phyloP scores from a whole-genome alignment of 53 echinoderm and acorn worm genomes.

The Paracentrotus lividus region DNA sequence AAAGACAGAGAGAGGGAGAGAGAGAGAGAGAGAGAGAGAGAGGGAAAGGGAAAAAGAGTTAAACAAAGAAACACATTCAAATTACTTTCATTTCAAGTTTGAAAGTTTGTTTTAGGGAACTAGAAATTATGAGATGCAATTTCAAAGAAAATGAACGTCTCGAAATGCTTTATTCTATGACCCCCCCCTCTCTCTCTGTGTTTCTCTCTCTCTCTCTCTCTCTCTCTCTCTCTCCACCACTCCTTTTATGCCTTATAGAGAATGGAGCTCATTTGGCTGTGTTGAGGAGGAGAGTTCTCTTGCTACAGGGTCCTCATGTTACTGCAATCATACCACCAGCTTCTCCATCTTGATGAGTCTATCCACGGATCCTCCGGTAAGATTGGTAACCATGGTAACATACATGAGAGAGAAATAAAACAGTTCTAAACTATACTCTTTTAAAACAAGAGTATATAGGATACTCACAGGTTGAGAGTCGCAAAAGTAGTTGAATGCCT shows the following conservation, averaged over 20 bases:
- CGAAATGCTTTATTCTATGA: background rate
- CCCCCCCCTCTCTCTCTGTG: background rate
- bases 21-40: background rate
- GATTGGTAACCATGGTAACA: background rate
- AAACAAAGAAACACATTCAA: too few relatives aligned
- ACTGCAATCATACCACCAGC: background rate
- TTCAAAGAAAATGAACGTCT: too few relatives aligned
- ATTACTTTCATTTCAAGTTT: too few relatives aligned
- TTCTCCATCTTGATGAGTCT: slow-evolving; percentile 22
- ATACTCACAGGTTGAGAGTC: too few relatives aligned
- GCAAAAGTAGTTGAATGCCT: too few relatives aligned
- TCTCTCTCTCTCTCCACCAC: background rate
- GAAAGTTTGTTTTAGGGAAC: too few relatives aligned
- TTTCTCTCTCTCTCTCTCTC: background rate
- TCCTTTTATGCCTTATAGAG: background rate
- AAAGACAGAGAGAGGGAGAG: background rate
- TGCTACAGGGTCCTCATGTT: background rate
- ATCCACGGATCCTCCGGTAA: slow-evolving; percentile 2
- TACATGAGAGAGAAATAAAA: too few relatives aligned
- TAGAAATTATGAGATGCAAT: too few relatives aligned
- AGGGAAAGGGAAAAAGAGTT: too few relatives aligned
- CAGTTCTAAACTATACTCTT: too few relatives aligned
- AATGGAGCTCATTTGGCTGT: background rate
- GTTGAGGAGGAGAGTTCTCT: background rate
- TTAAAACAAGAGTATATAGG: too few relatives aligned